These are phyloP conservation scores for Actinia equina DNA, from an alignment of 64 coral and sea anemone genomes.

Conservation along the genomic window DNA sequence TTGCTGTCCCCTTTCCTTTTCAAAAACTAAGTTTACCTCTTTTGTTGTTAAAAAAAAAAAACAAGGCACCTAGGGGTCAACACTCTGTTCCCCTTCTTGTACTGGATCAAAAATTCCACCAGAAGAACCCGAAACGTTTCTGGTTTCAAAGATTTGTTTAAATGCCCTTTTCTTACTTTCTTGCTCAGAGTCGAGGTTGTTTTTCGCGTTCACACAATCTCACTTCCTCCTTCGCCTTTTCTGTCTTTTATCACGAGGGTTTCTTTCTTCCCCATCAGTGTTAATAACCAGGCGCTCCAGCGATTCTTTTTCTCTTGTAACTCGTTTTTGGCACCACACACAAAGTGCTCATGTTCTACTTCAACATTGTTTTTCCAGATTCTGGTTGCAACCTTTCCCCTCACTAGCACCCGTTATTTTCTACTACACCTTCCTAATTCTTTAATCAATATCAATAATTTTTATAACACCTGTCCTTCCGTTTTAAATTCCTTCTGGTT, in stretches of 20 bases:
- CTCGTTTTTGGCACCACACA: no score
- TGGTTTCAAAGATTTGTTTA: conserved; percentile 10
- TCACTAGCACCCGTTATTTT: background rate
- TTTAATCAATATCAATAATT: conserved; percentile 14
- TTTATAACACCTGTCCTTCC: background rate
- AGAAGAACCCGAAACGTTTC: background rate
- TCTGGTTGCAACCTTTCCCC: background rate
- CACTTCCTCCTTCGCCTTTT: background rate
- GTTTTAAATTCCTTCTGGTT: background rate
- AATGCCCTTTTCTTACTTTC: background rate
- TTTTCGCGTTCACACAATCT: background rate
- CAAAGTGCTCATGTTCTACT: no score
- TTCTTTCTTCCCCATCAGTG: no score
- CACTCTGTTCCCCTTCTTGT: background rate
- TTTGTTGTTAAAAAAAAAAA: no score
- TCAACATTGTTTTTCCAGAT: no score
- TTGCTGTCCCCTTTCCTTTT: background rate
- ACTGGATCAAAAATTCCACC: background rate
- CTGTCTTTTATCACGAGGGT: background rate
- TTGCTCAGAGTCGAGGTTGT: background rate
- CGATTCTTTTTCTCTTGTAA: no score
- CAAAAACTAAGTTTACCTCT: background rate
- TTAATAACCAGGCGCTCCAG: no score
- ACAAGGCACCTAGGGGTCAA: no score
- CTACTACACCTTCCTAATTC: conserved; percentile 17